Evolutionary conservation across 2,888 invertebrate species (phyloP).

Genomic region (Protula sp.): DNA sequence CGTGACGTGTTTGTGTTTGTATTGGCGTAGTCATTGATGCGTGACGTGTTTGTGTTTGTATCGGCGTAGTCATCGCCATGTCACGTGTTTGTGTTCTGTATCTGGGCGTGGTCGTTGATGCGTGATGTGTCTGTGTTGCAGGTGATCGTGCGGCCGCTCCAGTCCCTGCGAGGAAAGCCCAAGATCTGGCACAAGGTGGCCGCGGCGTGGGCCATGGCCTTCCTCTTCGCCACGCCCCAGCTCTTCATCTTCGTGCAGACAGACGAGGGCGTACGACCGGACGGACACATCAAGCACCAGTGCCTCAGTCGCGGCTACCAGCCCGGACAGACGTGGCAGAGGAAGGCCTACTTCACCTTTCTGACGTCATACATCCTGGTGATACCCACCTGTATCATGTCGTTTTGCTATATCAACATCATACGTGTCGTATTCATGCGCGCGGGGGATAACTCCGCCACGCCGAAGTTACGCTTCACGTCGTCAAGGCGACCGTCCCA

Average conservation of each 20-base stretch:
- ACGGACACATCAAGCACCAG: constrained; percentile 39
- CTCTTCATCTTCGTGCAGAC: constrained; percentile 54
- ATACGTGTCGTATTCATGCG: constrained; percentile 53
- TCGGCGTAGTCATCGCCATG: too few relatives aligned
- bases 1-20: too few relatives aligned
- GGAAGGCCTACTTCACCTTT: constrained; percentile 54
- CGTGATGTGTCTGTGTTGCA: neutral
- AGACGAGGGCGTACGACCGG: constrained; percentile 32
- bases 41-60: too few relatives aligned
- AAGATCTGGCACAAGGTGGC: constrained; percentile 46
- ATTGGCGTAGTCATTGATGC: too few relatives aligned
- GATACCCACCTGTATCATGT: constrained; percentile 52
- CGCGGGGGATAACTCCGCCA: constrained; percentile 2
- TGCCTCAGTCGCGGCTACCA: constrained; percentile 54
- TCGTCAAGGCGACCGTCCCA: neutral
- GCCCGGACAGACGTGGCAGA: constrained; percentile 53
- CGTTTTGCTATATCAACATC: constrained; percentile 54
- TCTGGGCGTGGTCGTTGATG: too few relatives aligned
- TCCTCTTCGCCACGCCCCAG: constrained; percentile 52
- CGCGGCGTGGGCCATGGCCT: constrained; percentile 51
- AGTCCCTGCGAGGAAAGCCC: constrained; percentile 39
- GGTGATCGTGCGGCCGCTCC: constrained; percentile 53
- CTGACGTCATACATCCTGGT: constrained; percentile 53
- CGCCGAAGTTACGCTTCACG: constrained; percentile 12
- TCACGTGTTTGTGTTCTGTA: too few relatives aligned